Evolutionary conservation across 1,140 invertebrate species (phyloP).

Genomic region (Anastatus disparis): DNA sequence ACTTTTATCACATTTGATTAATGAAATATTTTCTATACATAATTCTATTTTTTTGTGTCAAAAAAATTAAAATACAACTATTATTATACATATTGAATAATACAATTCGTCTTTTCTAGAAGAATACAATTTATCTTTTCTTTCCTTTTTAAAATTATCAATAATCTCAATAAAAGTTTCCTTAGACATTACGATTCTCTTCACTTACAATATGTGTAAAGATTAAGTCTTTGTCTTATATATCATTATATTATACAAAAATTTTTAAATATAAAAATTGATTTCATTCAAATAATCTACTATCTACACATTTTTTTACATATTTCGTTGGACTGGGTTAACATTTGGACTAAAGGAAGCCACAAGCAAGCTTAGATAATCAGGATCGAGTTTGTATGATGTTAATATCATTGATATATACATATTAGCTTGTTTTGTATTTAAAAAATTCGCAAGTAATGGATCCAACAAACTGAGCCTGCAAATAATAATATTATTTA

Average conservation of each 20-base stretch:
- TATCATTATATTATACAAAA: too few relatives aligned
- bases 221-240: too few relatives aligned
- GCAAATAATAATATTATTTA: constrained; percentile 40
- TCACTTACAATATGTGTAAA: too few relatives aligned
- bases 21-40: too few relatives aligned
- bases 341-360: constrained; percentile 41
- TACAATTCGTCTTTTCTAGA: too few relatives aligned
- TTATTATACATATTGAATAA: neutral
- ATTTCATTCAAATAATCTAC: constrained; percentile 6
- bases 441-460: constrained; percentile 52
- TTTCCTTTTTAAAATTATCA: neutral
- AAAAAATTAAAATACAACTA: neutral
- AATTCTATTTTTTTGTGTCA: too few relatives aligned
- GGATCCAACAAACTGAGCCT: constrained; percentile 61
- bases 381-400: constrained; percentile 62
- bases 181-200: constrained; percentile 14
- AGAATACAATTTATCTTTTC: neutral
- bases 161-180: constrained; percentile 17
- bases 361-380: constrained; percentile 61
- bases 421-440: constrained; percentile 55
- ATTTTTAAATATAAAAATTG: too few relatives aligned
- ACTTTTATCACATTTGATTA: too few relatives aligned
- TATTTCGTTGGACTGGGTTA: constrained; percentile 16
- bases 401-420: constrained; percentile 63
- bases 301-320: constrained; percentile 13